Base-by-base conservation (phyloP, 2,113 vertebrate species). In the Arenaria interpres region DNA sequence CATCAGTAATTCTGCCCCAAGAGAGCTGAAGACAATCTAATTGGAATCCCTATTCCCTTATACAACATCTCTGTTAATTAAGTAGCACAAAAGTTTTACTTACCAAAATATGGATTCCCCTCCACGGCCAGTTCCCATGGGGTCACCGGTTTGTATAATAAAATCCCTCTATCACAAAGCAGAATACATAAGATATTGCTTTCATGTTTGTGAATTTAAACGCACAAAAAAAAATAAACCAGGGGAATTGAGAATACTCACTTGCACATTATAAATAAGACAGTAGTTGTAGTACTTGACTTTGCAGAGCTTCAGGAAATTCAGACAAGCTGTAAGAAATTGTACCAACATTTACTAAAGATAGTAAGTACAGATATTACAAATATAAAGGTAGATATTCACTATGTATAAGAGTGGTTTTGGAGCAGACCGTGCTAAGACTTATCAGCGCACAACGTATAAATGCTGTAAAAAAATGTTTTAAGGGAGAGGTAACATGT, bases 251-350 rank as follows among this genome's bases (percentile, higher is more conserved):
- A 45, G 19, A 73, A 63, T 68, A 96, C 98, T 98, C 97, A 99
- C 99, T 98, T 99, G 99, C 11, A 99, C 99, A 98, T 99, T 99
- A 97, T 99, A 98, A 97, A 99, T 97, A 89, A 99, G 99, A 78
- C 99, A 99, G 84, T 99, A 99, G 97, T 99, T 99, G 97, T 99
- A 99, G 94, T 99, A 99, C 88, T 99, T 99, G 96, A 98, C 99
- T 98, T 99, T 99, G 98, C 99, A 99, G 90, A 99, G 98, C 94
- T 99, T 99, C 97, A 99, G 94, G 86, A 99, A 99, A 98, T 99
- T 99, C 81, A 99, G 96, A 73, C 98, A 99, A 60, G 99, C 99
- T 99, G 98, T 33, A 98, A 97, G 71, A 97, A 97, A 97, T 32
- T 12, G 87, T 25, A 91, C 2, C 50, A 83, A n/a, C 37, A 68